phyloP scores from a whole-genome alignment of 2,888 invertebrate genomes.

The Philereme transversata region DNA sequence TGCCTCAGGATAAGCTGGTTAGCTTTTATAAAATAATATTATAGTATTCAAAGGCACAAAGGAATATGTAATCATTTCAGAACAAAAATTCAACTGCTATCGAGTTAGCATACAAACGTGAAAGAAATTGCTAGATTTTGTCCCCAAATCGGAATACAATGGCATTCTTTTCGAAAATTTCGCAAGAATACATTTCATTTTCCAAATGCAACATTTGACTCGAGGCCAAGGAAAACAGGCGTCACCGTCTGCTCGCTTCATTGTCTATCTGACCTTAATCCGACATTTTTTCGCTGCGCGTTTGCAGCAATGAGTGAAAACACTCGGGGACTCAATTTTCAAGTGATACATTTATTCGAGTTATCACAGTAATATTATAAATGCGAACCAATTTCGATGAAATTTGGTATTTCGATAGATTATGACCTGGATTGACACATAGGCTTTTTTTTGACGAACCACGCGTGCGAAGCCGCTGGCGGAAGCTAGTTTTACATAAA shows the following conservation, averaged over 20 bases:
- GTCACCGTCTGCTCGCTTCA: conserved; percentile 54
- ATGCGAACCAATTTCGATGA: no score
- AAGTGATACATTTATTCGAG: no score
- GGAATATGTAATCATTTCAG: conserved; percentile 7
- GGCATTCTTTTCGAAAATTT: conserved; percentile 39
- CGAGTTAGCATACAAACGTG: conserved; percentile 22
- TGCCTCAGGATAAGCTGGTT: not conserved
- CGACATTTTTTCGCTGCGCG: conserved; percentile 59
- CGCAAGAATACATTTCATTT: conserved; percentile 53
- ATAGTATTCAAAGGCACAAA: conserved; percentile 2
- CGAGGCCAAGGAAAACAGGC: conserved; percentile 64
- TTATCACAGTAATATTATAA: no score
- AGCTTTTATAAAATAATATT: conserved; percentile 13
- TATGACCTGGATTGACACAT: no score
- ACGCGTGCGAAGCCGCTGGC: no score
- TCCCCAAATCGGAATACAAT: conserved; percentile 30
- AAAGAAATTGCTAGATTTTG: conserved; percentile 17
- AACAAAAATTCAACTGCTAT: conserved; percentile 19
- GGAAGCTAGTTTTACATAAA: no score
- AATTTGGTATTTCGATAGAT: no score
- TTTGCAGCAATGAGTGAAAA: conserved; percentile 48
- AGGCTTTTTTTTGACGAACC: no score
- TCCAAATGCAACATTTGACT: conserved; percentile 62
- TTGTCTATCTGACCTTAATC: conserved; percentile 72
- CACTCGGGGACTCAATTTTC: conserved; percentile 34